Conservation (phyloP, 2,888 invertebrate genomes). For the Crematogaster levior region DNA sequence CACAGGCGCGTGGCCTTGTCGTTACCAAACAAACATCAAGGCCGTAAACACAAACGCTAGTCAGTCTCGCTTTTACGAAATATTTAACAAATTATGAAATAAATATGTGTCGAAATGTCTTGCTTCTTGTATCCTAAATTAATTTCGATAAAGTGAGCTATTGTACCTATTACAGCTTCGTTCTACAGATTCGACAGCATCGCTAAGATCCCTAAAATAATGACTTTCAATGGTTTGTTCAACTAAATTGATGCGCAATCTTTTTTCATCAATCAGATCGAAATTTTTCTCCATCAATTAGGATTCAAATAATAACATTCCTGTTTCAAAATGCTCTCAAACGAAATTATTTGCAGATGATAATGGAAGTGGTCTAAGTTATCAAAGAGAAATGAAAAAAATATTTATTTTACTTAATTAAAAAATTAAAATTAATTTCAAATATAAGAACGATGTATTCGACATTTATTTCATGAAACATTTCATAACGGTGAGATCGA, state of each 20-base stretch:
- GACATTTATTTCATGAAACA: background rate
- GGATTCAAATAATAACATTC: background rate
- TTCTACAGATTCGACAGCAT: background rate
- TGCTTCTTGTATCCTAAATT: background rate
- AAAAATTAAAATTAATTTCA: background rate
- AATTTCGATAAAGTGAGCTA: background rate
- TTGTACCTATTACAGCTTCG: background rate
- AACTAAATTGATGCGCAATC: background rate
- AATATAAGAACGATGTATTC: background rate
- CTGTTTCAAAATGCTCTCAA: background rate
- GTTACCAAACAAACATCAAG: conserved; percentile 3
- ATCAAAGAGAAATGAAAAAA: background rate
- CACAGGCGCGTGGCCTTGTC: background rate
- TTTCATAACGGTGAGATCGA: background rate
- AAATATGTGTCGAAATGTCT: background rate
- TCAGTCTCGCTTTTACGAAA: background rate
- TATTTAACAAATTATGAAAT: background rate
- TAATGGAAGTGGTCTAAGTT: background rate
- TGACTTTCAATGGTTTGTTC: background rate
- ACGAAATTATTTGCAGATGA: background rate
- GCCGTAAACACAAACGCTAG: background rate
- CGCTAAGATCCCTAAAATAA: too few relatives aligned
- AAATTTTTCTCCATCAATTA: background rate
- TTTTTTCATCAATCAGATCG: background rate
- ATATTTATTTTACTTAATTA: background rate